These are phyloP conservation scores for Pseudorectes ferrugineus DNA, from an alignment of 2,113 vertebrate genomes.

Conservation along the genomic window DNA sequence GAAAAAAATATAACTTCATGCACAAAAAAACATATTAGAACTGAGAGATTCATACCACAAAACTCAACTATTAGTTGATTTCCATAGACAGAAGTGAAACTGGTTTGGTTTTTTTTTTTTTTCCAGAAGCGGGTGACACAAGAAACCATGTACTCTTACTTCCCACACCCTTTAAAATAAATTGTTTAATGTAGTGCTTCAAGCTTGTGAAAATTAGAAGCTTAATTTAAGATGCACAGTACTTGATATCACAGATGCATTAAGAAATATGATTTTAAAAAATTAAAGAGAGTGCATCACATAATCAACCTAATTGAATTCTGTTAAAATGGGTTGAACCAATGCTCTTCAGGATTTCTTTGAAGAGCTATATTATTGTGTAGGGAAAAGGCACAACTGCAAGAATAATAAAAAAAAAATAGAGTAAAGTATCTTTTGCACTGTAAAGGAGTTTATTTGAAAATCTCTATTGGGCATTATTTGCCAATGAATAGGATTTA, in stretches of 20 bases:
- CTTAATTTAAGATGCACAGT: neutral
- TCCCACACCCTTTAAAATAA: neutral
- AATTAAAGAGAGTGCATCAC: rapidly evolving
- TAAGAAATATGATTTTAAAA: neutral
- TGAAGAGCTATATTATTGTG: neutral
- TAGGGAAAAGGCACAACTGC: neutral
- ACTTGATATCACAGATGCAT: neutral
- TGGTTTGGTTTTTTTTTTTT: neutral
- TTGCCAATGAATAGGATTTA: neutral
- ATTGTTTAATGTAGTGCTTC: neutral
- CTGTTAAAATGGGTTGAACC: neutral
- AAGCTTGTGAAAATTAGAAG: neutral
- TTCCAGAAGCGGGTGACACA: neutral
- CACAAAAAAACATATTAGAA: neutral
- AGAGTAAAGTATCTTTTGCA: neutral
- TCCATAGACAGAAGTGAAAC: neutral
- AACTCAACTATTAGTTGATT: neutral
- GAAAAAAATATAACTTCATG: neutral
- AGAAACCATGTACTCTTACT: neutral
- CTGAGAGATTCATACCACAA: neutral
- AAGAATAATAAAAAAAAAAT: neutral
- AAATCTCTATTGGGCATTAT: rapidly evolving
- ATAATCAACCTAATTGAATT: neutral
- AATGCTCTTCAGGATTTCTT: neutral
- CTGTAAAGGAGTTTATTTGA: neutral